phyloP scores from a whole-genome alignment of 2,888 invertebrate species.

The Pelosia muscerda region DNA sequence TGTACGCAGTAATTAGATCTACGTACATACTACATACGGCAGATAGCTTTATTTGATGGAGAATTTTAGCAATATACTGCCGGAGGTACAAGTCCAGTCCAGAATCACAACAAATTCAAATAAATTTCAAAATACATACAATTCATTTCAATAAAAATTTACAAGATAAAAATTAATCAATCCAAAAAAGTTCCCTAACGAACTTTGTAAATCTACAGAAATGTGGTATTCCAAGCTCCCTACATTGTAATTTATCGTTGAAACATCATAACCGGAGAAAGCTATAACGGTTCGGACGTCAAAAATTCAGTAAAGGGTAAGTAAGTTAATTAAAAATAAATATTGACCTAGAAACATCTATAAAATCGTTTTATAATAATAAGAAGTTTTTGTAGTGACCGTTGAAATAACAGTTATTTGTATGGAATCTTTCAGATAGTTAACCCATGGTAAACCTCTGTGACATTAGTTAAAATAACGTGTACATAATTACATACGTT shows the following conservation, averaged over 20 bases:
- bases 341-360: slow-evolving; percentile 9
- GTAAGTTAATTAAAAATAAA: slow-evolving; percentile 16
- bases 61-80: too few species aligned
- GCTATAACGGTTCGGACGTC: slow-evolving; percentile 3
- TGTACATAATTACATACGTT: too few species aligned
- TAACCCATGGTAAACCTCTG: not conserved
- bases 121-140: too few species aligned
- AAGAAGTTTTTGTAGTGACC: not conserved
- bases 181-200: not conserved
- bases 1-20: not conserved
- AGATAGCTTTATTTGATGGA: not conserved
- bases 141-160: too few species aligned
- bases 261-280: slow-evolving; percentile 8
- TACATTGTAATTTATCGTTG: not conserved
- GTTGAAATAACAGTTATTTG: not conserved
- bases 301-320: slow-evolving; percentile 4
- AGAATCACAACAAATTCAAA: too few species aligned
- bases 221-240: not conserved
- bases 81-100: too few species aligned
- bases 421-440: not conserved
- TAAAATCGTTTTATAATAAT: not conserved
- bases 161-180: too few species aligned
- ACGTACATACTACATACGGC: not conserved
- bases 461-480: too few species aligned
- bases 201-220: not conserved